phyloP scores from a whole-genome alignment of 2,797 vertebrate species.

The Anabas testudineus region DNA sequence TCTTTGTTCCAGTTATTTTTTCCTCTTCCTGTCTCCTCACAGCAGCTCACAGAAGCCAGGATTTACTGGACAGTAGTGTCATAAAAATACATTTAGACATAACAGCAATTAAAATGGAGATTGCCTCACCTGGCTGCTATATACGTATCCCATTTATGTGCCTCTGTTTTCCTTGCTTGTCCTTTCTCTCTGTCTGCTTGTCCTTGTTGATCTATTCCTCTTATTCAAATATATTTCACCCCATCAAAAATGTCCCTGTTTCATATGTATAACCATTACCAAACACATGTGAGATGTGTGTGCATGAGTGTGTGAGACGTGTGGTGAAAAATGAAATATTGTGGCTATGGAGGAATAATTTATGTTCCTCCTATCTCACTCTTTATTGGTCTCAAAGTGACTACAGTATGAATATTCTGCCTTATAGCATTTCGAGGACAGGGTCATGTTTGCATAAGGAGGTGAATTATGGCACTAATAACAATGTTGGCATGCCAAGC shows the following conservation, averaged over 20 bases:
- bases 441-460: constrained; percentile 85
- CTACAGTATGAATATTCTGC: constrained; percentile 81
- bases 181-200: constrained; percentile 22
- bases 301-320: constrained; percentile 20
- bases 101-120: constrained; percentile 59
- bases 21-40: not conserved
- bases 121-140: constrained; percentile 35
- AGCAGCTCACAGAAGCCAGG: constrained; percentile 18
- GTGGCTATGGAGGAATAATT: constrained; percentile 61
- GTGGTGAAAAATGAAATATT: constrained; percentile 64
- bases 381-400: constrained; percentile 77
- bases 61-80: constrained; percentile 5
- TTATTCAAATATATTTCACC: constrained; percentile 61
- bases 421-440: constrained; percentile 72
- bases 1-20: constrained; percentile 20
- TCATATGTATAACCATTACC: constrained; percentile 48
- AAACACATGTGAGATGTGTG: constrained; percentile 30
- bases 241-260: constrained; percentile 54
- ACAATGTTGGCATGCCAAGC: constrained; percentile 61
- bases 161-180: constrained; percentile 12
- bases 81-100: constrained; percentile 36
- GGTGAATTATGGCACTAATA: constrained; percentile 82
- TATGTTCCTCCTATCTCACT: constrained; percentile 70
- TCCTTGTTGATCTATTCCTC: constrained; percentile 54
- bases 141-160: constrained; percentile 23